Evolutionary conservation across 2,113 vertebrate genomes (phyloP).

Genomic region (Ceyx margarethae): DNA sequence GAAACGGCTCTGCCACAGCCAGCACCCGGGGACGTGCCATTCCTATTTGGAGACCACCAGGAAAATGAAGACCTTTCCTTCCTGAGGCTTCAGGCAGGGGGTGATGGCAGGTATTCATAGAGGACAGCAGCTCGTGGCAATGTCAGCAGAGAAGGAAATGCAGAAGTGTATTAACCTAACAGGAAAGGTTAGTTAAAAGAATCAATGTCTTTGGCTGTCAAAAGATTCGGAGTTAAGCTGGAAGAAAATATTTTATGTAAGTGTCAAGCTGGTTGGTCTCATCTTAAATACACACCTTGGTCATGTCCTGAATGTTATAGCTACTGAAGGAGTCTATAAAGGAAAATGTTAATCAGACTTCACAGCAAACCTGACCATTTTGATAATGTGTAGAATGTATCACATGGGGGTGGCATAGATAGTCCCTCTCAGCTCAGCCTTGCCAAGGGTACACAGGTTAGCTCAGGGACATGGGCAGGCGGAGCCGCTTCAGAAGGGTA

Average conservation of each 20-base stretch:
- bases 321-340: background rate
- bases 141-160: background rate
- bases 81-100: background rate
- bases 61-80: background rate
- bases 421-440: background rate
- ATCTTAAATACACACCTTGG: background rate
- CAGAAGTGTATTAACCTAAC: background rate
- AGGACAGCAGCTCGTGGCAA: accelerated
- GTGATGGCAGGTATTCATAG: background rate
- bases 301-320: background rate
- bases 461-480: background rate
- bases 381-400: background rate
- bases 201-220: background rate
- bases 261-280: background rate
- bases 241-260: background rate
- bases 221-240: background rate
- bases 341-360: background rate
- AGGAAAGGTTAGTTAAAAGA: background rate
- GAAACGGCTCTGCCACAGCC: background rate
- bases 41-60: background rate
- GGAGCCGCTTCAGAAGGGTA: background rate
- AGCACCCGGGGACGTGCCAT: accelerated
- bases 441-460: background rate
- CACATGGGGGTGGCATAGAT: background rate
- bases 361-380: background rate